Conservation (phyloP, 1,140 invertebrate genomes). For the Drosophila grimshawi region DNA sequence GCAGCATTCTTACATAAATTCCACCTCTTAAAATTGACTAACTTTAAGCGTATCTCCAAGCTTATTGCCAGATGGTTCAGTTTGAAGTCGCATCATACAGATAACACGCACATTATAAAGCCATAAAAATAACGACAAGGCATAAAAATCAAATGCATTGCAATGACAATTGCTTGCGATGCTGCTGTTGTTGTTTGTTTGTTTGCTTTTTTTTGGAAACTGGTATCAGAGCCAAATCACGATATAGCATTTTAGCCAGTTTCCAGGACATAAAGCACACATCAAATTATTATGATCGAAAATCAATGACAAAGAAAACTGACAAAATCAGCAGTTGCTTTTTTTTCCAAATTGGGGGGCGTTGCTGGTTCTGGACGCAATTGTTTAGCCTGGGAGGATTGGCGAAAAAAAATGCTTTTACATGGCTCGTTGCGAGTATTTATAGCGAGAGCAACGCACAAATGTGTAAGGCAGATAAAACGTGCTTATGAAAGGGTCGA, state of each 20-base stretch:
- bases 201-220: slow-evolving; percentile 4
- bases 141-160: slow-evolving; percentile 75
- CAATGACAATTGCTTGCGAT: slow-evolving; percentile 57
- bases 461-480: slow-evolving; percentile 79
- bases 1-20: not conserved
- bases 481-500: slow-evolving; percentile 75
- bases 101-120: slow-evolving; percentile 46
- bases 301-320: slow-evolving; percentile 79
- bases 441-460: slow-evolving; percentile 46
- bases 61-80: slow-evolving; percentile 1
- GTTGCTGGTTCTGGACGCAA: slow-evolving; percentile 1
- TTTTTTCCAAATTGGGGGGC: not conserved
- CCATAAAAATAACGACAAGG: slow-evolving; percentile 42
- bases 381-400: slow-evolving; percentile 26
- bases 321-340: slow-evolving; percentile 69
- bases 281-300: slow-evolving; percentile 79
- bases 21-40: not conserved
- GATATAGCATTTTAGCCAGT: slow-evolving; percentile 27
- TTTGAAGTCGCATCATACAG: not conserved
- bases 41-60: slow-evolving; percentile 7
- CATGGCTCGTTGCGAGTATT: not conserved
- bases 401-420: slow-evolving; percentile 9
- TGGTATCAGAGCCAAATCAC: not conserved
- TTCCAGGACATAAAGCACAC: slow-evolving; percentile 77
- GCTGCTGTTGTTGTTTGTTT: not conserved